These are phyloP conservation scores for Microcebus tavaratra DNA, from an alignment of 2,113 vertebrate species.

Conservation along the genomic window DNA sequence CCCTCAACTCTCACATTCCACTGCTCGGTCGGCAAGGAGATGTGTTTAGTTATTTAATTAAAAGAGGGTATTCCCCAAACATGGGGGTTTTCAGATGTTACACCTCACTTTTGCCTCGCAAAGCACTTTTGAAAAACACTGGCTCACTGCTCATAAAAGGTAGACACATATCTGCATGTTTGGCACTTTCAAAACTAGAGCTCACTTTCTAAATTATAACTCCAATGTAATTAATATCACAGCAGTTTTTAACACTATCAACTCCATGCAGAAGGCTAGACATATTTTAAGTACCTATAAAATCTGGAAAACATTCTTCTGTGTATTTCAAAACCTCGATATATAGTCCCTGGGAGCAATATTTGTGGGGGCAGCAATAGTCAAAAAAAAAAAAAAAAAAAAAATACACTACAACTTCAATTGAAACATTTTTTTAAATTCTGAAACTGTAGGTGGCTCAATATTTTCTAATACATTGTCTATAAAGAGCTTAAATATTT, in stretches of 20 bases:
- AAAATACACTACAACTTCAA: not conserved
- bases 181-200: slow-evolving; percentile 79
- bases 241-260: not conserved
- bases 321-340: not conserved
- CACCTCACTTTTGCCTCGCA: slow-evolving; percentile 81
- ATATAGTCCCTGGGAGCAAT: not conserved
- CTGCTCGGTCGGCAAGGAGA: slow-evolving; percentile 50
- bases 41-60: slow-evolving; percentile 80
- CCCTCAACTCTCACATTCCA: not conserved
- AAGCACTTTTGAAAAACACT: slow-evolving; percentile 84
- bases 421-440: not conserved
- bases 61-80: slow-evolving; percentile 81
- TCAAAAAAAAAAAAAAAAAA: not conserved
- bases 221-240: slow-evolving; percentile 76
- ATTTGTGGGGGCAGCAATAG: not conserved
- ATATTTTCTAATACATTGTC: not conserved
- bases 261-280: not conserved
- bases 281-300: not conserved
- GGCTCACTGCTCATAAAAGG: slow-evolving; percentile 73
- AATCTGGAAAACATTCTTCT: not conserved
- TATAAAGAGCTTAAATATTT: not conserved
- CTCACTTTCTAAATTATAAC: slow-evolving; percentile 78
- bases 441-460: not conserved
- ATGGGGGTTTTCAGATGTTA: slow-evolving; percentile 76
- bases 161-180: slow-evolving; percentile 76